Evolutionary conservation across 92 coral and sea anemone species (phyloP).

Genomic region (Actinernus sp.): DNA sequence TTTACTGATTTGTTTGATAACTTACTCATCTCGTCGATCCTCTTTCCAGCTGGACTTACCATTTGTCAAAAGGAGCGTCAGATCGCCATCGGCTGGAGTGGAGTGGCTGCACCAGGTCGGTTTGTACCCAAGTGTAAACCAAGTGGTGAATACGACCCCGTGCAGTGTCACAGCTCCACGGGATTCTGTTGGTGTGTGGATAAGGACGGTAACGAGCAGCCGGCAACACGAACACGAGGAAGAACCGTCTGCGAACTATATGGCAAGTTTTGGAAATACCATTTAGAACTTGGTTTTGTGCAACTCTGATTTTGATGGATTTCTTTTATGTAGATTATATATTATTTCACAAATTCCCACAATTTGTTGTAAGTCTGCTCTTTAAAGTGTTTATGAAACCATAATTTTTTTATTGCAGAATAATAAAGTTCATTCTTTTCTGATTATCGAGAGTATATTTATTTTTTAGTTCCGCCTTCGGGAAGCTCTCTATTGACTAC

Average conservation of each 20-base stretch:
- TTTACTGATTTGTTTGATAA: no score
- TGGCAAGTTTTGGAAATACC: slow-evolving; percentile 6
- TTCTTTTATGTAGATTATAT: not conserved
- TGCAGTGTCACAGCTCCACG: slow-evolving; percentile 70
- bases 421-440: no score
- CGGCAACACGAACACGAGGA: slow-evolving; percentile 78
- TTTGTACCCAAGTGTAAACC: slow-evolving; percentile 80
- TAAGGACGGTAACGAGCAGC: slow-evolving; percentile 79
- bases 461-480: no score
- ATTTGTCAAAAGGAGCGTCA: slow-evolving; percentile 82
- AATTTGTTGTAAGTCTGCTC: no score
- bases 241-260: slow-evolving; percentile 40
- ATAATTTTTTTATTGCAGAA: no score
- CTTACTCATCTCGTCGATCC: no score
- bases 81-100: slow-evolving; percentile 70
- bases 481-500: no score
- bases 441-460: no score
- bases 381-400: no score
- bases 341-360: no score
- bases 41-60: slow-evolving; percentile 60
- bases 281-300: not conserved
- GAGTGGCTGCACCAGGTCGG: slow-evolving; percentile 70
- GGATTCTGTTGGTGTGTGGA: slow-evolving; percentile 91
- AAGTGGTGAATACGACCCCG: slow-evolving; percentile 70
- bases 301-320: not conserved